Base-by-base conservation (phyloP, 2,888 invertebrate species). In the Rhimphoctona megacephalus region DNA sequence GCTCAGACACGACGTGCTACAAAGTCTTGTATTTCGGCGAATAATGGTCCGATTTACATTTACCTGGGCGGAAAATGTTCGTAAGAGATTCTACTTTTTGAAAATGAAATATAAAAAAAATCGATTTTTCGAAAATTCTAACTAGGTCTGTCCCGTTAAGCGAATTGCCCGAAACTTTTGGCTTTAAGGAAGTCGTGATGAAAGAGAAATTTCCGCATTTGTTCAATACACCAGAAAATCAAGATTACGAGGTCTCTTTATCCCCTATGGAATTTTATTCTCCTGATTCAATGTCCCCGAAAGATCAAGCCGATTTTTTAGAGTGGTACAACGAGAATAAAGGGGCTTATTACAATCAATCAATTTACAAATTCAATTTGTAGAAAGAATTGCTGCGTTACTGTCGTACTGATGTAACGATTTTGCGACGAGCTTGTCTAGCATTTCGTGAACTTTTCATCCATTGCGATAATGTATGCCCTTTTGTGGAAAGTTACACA, bases 111-210 rank as follows among this genome's bases (percentile, higher is more conserved):
- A n/a, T n/a, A n/a, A n/a, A n/a, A n/a, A n/a, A n/a, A n/a, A n/a
- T n/a, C n/a, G n/a, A n/a, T n/a, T n/a, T n/a, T n/a, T n/a, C n/a
- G n/a, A n/a, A n/a, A n/a, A n/a, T n/a, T n/a, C n/a, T n/a, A n/a
- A n/a, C n/a, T n/a, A n/a, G n/a, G n/a, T n/a, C n/a, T n/a, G n/a
- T n/a, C n/a, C n/a, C n/a, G n/a, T n/a, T n/a, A n/a, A n/a, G n/a
- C n/a, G n/a, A n/a, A n/a, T n/a, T n/a, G n/a, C n/a, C 91, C 5
- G 91, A 91, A 87, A 88, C 91, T 3, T 91, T 92, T 77, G 90
- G 87, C 43, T 82, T 92, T 8, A 9, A 80, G 0, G 85, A 70
- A 1, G 67, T 73, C 11, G 49, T 78, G 2, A 88, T 85, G 43
- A 91, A 92, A 83, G 90, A 90, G 0, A 88, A 88, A 70, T 92